Base-by-base conservation (phyloP, 1,140 invertebrate species). In the Druon quercuslanigerum region DNA sequence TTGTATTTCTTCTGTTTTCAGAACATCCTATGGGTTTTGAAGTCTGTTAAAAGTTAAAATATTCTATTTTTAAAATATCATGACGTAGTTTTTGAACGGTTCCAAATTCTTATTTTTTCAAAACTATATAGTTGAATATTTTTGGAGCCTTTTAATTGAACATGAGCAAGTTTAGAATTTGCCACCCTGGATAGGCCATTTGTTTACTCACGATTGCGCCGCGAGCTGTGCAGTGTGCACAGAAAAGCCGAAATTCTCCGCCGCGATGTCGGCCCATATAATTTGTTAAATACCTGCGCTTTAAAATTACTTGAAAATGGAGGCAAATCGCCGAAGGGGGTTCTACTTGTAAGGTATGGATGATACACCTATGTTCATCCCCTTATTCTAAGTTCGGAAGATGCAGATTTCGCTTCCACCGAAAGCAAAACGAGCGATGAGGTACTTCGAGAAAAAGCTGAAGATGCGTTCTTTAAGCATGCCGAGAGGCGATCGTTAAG, bases 401-500 rank as follows among this genome's bases (percentile, higher is more conserved):
- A 83, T 83, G 77, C 83, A 82, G 83, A 84, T 84, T 84, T 81
- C 57, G 83, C 80, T 79, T 82, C 77, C 75, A 79, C 76, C 72
- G 76, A 78, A 60, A 77, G 79, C 73, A 77, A 60, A 73, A 76
- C 78, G 77, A 50, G 50, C 71, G 76, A 84, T 82, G 74, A 73
- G 78, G 85, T 87, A 87, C 87, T 88, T 88, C 80, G 84, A 77
- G 84, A 84, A 86, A 84, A 86, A 79, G 77, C 81, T 78, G 77
- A 83, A 84, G 81, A 82, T 81, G 80, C 83, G 78, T 79, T 88
- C 86, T 84, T 88, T 88, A 87, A 89, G 83, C 87, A 88, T 89
- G 87, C 87, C 85, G 85, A 81, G 83, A 84, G 87, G 87, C 81
- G 81, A 82, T 84, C 83, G 79, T 84, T 84, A 84, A 84, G 76